Evolutionary conservation across 2,888 invertebrate genomes (phyloP).

Genomic region (Stratiomys singularior): DNA sequence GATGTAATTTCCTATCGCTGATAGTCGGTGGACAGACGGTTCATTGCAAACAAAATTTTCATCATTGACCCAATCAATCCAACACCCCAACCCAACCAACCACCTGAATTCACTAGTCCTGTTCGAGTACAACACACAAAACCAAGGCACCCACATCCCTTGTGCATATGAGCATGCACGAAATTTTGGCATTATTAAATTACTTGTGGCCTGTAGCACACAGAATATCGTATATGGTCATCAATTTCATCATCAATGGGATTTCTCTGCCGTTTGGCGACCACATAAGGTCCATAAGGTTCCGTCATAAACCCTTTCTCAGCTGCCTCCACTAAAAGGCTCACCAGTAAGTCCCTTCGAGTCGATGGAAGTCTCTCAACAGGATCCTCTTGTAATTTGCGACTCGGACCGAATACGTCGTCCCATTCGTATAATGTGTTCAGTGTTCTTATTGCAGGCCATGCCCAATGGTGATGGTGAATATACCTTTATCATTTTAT

Average conservation of each 20-base stretch:
- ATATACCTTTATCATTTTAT: constrained; percentile 37
- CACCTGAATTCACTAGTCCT: no score
- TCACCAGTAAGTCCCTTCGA: not conserved
- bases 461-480: not conserved
- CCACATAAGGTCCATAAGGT: not conserved
- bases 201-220: constrained; percentile 31
- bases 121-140: no score
- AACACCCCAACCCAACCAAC: not conserved
- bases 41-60: not conserved
- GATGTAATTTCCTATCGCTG: not conserved
- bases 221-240: not conserved
- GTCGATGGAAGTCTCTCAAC: not conserved
- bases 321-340: not conserved
- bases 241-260: constrained; percentile 17
- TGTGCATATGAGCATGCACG: constrained; percentile 29
- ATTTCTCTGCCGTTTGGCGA: not conserved
- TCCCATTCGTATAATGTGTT: no score
- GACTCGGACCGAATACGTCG: no score
- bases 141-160: not conserved
- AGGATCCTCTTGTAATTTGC: not conserved
- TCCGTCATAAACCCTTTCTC: not conserved
- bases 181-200: constrained; percentile 44
- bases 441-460: not conserved
- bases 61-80: not conserved
- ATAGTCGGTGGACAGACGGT: not conserved